Conservation (phyloP, 2,797 vertebrate genomes). For the Cetoscarus ocellatus region DNA sequence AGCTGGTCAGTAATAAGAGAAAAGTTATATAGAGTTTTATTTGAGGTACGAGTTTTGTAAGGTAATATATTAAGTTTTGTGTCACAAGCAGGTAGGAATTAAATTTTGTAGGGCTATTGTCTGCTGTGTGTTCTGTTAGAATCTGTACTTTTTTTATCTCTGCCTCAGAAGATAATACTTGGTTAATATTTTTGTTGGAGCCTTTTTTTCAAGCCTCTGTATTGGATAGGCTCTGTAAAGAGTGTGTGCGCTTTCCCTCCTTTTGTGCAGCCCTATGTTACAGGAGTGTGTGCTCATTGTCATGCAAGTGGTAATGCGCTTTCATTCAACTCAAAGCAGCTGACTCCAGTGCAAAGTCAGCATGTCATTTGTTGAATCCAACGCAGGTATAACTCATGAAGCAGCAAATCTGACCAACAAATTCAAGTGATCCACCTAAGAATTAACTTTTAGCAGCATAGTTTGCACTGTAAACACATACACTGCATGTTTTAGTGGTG, state of each 20-base stretch:
- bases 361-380: constrained; percentile 41
- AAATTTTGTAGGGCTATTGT: background rate
- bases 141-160: no score
- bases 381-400: constrained; percentile 38
- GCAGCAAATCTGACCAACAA: constrained; percentile 39
- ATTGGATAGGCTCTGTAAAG: background rate
- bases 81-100: background rate
- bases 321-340: constrained; percentile 47
- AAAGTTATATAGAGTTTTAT: background rate
- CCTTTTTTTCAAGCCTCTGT: no score
- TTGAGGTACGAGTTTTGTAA: background rate
- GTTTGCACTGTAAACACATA: constrained; percentile 1
- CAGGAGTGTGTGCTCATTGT: constrained; percentile 17
- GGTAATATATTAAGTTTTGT: background rate
- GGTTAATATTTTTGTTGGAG: no score
- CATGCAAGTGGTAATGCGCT: constrained; percentile 23
- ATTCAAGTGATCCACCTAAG: constrained; percentile 11
- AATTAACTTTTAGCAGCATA: constrained; percentile 5
- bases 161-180: no score
- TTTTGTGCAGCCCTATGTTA: constrained; percentile 7
- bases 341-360: constrained; percentile 45
- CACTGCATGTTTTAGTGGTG: background rate
- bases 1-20: no score
- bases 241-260: background rate
- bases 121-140: no score